These are phyloP conservation scores for Rhinophrynus dorsalis DNA, from an alignment of 2,797 vertebrate genomes.

Conservation along the genomic window DNA sequence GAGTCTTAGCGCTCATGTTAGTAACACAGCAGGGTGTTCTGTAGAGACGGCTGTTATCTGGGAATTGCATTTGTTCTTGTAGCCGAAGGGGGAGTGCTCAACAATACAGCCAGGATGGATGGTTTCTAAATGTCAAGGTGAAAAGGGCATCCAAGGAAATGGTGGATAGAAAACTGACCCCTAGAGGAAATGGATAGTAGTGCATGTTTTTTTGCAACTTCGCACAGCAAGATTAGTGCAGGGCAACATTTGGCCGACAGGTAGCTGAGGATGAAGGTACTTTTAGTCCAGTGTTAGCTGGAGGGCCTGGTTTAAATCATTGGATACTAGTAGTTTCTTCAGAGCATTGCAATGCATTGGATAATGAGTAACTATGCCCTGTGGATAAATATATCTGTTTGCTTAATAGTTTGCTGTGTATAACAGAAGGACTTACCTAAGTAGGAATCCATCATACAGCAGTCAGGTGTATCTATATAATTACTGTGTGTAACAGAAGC, in stretches of 20 bases:
- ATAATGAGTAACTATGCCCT: too few relatives aligned
- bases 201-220: too few relatives aligned
- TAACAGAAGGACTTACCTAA: too few relatives aligned
- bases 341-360: too few relatives aligned
- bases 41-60: not conserved
- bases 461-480: too few relatives aligned
- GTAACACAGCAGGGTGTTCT: not conserved
- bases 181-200: not conserved
- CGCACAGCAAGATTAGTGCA: not conserved
- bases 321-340: too few relatives aligned
- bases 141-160: not conserved
- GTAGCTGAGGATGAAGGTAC: too few relatives aligned
- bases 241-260: not conserved
- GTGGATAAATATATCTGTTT: too few relatives aligned
- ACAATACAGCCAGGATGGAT: not conserved
- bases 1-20: not conserved
- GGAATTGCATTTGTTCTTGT: not conserved
- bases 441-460: too few relatives aligned
- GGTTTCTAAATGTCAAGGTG: slow-evolving; percentile 6
- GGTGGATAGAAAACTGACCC: not conserved
- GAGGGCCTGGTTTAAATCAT: too few relatives aligned
- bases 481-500: too few relatives aligned
- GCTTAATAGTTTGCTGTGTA: too few relatives aligned
- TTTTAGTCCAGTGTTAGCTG: not conserved
- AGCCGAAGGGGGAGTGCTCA: not conserved